phyloP scores from a whole-genome alignment of 1,140 invertebrate genomes.

The Drosophila saltans region DNA sequence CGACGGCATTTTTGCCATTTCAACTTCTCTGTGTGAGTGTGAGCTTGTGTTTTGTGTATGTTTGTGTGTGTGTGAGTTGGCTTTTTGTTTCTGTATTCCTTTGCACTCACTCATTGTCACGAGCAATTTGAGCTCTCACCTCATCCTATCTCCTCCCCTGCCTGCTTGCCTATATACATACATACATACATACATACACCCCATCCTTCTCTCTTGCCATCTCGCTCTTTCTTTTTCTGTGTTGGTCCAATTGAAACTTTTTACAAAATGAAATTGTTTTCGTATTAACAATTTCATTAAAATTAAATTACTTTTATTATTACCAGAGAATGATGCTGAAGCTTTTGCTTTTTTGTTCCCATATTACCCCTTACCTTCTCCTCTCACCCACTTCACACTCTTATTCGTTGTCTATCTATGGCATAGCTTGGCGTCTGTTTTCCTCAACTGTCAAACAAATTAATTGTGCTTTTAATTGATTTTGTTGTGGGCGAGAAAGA shows the following conservation, averaged over 20 bases:
- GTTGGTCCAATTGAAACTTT: slow-evolving; percentile 59
- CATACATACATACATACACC: not conserved
- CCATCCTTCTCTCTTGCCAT: not conserved
- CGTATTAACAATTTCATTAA: slow-evolving; percentile 82
- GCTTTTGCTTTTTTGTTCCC: slow-evolving; percentile 33
- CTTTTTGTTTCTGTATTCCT: slow-evolving; percentile 48
- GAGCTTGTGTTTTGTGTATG: slow-evolving; percentile 16
- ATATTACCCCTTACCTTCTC: not conserved
- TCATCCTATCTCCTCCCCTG: not conserved
- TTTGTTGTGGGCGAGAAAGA: slow-evolving; percentile 42
- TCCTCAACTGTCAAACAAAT: slow-evolving; percentile 78
- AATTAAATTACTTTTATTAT: slow-evolving; percentile 82
- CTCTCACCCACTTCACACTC: slow-evolving; percentile 17
- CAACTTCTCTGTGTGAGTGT: not conserved
- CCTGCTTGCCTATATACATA: not conserved
- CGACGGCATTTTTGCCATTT: slow-evolving; percentile 54
- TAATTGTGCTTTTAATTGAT: slow-evolving; percentile 79
- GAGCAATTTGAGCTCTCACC: slow-evolving; percentile 67
- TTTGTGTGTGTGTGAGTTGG: slow-evolving; percentile 35
- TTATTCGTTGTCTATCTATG: not conserved
- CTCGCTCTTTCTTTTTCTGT: not conserved
- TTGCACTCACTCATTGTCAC: slow-evolving; percentile 73
- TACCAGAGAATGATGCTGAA: slow-evolving; percentile 43
- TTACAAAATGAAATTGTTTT: slow-evolving; percentile 82
- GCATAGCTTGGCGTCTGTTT: slow-evolving; percentile 68